Base-by-base conservation (phyloP, 2,113 vertebrate species). In the Egretta garzetta region DNA sequence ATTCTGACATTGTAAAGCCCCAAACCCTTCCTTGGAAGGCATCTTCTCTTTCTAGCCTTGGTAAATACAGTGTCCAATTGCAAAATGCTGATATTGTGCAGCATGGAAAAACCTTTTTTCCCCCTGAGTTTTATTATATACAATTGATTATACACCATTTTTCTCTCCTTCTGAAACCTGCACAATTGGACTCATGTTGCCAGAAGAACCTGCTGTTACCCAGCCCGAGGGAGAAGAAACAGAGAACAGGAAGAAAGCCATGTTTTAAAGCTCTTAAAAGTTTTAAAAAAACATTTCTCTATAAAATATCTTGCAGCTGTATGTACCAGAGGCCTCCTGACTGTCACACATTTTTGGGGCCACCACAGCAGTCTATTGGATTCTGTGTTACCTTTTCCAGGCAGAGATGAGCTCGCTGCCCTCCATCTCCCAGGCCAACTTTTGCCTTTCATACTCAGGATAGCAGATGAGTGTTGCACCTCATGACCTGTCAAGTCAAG, bases 191-290 rank as follows among this genome's bases (percentile, higher is more conserved):
- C 94, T 97, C 90, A 3, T 97, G 97, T 96, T 64, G 66, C 96
- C 95, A 97, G 94, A 93, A 96, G 95, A 97, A 96, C 96, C 92
- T 97, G 96, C 95, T 97, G 97, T 96, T 97, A 97, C 94, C 94
- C 90, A 94, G 97, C 96, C 96, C 80, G 96, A 77, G 95, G 97
- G 97, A 95, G 95, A 95, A 95, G 92, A 74, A 95, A 47, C n/a
- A 83, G 88, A 89, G 85, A 95, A 93, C 94, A 95, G 95, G 94
- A 88, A 96, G 92, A 94, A 96, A 97, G 28, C 49, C 93, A 52
- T 39, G 66, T 96, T 96, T 80, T 71, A 93, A 94, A 97, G 96
- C 97, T 94, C 88, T 95, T 91, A 76, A 90, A 97, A 94, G 87
- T 96, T 97, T 73, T 1, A 3, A 63, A 93, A 72, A 80, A 74